A percentile compares a stretch with the other conserved stretches of the same genome.
Conservation (phyloP, 2,113 vertebrate genomes). For the Scomber japonicus region DNA sequence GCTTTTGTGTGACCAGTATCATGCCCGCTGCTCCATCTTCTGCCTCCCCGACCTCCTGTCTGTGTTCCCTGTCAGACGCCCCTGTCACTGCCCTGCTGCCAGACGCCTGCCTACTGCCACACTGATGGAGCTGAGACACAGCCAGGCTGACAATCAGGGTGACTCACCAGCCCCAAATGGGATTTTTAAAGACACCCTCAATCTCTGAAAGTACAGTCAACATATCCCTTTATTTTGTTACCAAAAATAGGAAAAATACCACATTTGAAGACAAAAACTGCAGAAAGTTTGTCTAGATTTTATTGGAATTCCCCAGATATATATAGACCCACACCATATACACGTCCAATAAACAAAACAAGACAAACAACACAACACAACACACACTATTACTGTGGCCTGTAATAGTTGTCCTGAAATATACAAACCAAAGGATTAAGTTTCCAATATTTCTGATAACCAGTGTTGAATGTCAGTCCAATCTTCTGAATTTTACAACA, state of each 20-base stretch:
- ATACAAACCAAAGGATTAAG: too few relatives aligned
- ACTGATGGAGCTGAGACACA: constrained; percentile 56
- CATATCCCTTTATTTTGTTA: constrained; percentile 1
- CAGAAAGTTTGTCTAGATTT: constrained; percentile 5
- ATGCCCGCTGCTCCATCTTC: constrained; percentile 7
- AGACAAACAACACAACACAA: too few relatives aligned
- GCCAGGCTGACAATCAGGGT: constrained; percentile 63
- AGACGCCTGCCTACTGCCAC: constrained; percentile 50
- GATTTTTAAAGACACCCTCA: constrained; percentile 50
- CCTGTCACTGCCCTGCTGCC: constrained; percentile 59
- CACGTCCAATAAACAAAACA: too few relatives aligned
- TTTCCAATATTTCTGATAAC: too few relatives aligned
- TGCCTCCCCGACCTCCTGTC: constrained; percentile 33
- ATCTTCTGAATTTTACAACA: too few relatives aligned
- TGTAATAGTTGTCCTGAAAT: too few relatives aligned
- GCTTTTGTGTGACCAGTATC: constrained; percentile 19
- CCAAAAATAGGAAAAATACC: background rate
- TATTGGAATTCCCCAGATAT: background rate
- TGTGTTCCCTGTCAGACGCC: constrained; percentile 58
- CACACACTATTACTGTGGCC: too few relatives aligned
- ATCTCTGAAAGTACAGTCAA: constrained; percentile 43
- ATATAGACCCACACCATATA: too few relatives aligned
- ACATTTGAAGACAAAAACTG: background rate
- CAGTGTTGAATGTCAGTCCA: too few relatives aligned
- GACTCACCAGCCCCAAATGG: constrained; percentile 69